Conservation (phyloP, 92 coral and sea anemone species). For the Palythoa grandiflora region DNA sequence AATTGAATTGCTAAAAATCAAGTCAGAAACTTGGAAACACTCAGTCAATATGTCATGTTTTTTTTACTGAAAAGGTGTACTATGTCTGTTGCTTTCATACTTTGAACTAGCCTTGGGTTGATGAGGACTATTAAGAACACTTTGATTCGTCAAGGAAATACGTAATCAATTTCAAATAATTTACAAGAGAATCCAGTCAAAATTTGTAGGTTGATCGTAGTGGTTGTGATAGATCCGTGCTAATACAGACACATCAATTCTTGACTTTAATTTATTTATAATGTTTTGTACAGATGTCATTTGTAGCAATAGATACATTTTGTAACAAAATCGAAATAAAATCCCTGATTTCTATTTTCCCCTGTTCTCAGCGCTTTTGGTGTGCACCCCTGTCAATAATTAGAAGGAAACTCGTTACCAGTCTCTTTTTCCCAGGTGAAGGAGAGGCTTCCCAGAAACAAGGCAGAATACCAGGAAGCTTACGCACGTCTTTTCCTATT, state of each 20-base stretch:
- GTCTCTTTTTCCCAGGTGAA: neutral
- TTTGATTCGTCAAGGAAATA: too few species aligned
- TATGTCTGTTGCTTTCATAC: too few species aligned
- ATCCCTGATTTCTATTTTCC: neutral
- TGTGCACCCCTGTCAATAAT: neutral
- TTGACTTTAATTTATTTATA: conserved; percentile 48
- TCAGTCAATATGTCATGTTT: too few species aligned
- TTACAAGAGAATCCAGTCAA: neutral
- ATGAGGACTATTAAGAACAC: too few species aligned
- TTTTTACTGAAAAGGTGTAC: too few species aligned
- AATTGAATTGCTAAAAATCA: too few species aligned
- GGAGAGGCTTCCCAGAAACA: too few species aligned
- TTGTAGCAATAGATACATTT: conserved; percentile 56
- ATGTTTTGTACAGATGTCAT: conserved; percentile 59
- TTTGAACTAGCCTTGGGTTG: too few species aligned
- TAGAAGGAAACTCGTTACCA: neutral
- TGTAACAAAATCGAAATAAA: conserved; percentile 52
- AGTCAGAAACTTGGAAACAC: too few species aligned
- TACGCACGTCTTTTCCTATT: too few species aligned
- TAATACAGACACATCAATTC: neutral
- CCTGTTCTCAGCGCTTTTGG: neutral
- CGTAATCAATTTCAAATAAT: neutral
- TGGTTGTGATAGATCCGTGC: neutral
- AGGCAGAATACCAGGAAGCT: too few species aligned
- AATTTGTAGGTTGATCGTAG: conserved; percentile 1